phyloP scores from a whole-genome alignment of 1,140 invertebrate genomes.

The Lucilia sericata region DNA sequence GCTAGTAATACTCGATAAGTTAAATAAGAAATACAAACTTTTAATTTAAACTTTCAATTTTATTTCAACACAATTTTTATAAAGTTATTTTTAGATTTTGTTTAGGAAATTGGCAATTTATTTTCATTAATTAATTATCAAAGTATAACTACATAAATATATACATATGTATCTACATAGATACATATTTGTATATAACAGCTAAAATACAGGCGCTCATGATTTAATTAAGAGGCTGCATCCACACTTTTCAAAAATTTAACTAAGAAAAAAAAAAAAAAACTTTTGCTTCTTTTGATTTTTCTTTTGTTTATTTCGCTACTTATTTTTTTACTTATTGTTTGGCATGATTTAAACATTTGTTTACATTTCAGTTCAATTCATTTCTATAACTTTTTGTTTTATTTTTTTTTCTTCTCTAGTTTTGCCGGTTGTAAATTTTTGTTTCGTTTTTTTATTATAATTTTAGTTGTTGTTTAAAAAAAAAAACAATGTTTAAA shows the following conservation, averaged over 20 bases:
- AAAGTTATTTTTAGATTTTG: no score
- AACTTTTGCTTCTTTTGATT: neutral
- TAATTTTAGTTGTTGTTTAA: no score
- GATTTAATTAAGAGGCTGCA: neutral
- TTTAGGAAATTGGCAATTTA: no score
- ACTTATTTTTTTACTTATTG: neutral
- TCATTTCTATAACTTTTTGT: neutral
- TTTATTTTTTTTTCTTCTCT: neutral
- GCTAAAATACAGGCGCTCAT: neutral
- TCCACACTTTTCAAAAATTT: neutral
- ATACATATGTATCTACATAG: no score
- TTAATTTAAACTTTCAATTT: no score
- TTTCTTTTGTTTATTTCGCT: neutral
- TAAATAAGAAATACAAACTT: no score
- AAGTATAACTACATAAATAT: no score
- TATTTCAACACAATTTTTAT: no score
- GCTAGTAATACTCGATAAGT: no score
- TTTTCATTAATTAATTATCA: no score
- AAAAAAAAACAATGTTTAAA: no score
- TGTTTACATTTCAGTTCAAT: neutral
- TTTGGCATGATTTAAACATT: constrained; percentile 11
- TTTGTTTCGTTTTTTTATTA: neutral
- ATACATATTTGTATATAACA: no score
- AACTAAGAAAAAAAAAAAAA: neutral
- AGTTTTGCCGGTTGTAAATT: neutral